These are phyloP conservation scores for Sitta europaea DNA, from an alignment of 2,113 vertebrate species.

Conservation along the genomic window DNA sequence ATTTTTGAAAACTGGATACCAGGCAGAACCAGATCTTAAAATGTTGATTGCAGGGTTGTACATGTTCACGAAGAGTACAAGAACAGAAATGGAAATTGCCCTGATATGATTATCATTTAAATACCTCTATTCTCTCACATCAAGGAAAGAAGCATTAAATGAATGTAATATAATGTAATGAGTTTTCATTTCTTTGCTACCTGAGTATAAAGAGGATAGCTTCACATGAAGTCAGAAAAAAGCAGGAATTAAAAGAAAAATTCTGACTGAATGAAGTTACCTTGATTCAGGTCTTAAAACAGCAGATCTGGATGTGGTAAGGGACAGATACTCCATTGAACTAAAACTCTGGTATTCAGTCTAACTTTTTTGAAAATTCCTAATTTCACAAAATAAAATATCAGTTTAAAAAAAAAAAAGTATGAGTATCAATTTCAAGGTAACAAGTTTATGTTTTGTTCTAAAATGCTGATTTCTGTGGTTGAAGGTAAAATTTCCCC, in stretches of 20 bases:
- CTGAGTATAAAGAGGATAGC: not conserved
- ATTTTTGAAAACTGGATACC: conserved; percentile 3
- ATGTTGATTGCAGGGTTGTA: conserved; percentile 33
- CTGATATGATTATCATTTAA: conserved; percentile 34
- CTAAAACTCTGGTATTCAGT: not conserved
- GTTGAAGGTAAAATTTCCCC: not conserved
- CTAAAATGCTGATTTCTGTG: not conserved
- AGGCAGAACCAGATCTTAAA: conserved; percentile 4
- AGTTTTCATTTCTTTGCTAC: not conserved
- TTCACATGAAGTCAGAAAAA: not conserved
- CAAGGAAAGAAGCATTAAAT: conserved; percentile 1
- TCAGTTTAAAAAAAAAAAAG: not conserved
- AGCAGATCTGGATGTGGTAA: not conserved
- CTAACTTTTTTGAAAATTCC: not conserved
- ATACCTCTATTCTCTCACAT: not conserved
- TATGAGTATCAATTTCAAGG: not conserved
- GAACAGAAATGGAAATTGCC: conserved; percentile 4
- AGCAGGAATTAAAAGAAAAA: not conserved
- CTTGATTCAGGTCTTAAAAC: not conserved
- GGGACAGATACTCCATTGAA: not conserved
- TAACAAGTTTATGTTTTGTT: not conserved
- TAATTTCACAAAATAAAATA: not conserved
- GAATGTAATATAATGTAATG: not conserved
- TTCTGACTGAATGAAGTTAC: not conserved
- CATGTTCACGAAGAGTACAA: not conserved